Evolutionary conservation across 2,797 vertebrate genomes (phyloP).

Genomic region (Diceros bicornis): DNA sequence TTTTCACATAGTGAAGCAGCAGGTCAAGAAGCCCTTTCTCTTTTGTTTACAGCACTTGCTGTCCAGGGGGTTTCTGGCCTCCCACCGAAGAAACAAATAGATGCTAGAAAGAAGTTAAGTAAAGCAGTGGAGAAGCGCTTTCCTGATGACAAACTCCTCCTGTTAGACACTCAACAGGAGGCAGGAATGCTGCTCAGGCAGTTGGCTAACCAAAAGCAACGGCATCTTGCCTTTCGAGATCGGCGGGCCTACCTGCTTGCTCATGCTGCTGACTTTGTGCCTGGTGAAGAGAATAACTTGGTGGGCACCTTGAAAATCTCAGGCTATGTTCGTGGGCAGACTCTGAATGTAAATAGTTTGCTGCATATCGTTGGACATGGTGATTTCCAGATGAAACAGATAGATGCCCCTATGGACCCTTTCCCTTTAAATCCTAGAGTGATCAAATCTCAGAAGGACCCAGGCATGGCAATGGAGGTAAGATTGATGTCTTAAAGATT

Average conservation of each 20-base stretch:
- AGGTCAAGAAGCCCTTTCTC: background rate
- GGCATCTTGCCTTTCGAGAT: constrained; percentile 95
- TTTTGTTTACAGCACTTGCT: constrained; percentile 90
- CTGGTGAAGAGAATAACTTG: constrained; percentile 86
- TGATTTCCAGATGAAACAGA: constrained; percentile 97
- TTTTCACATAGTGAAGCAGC: background rate
- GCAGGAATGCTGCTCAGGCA: constrained; percentile 93
- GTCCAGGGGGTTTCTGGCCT: constrained; percentile 93
- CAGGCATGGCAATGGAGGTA: constrained; percentile 92
- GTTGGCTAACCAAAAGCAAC: constrained; percentile 94
- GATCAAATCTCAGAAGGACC: constrained; percentile 87
- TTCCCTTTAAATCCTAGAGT: constrained; percentile 90
- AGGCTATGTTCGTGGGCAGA: constrained; percentile 94
- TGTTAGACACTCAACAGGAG: constrained; percentile 94
- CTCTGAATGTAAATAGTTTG: constrained; percentile 93
- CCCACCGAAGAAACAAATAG: constrained; percentile 94
- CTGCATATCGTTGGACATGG: constrained; percentile 96
- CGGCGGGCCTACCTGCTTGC: constrained; percentile 94
- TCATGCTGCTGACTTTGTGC: constrained; percentile 91
- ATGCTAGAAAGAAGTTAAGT: constrained; percentile 92
- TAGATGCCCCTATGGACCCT: constrained; percentile 94
- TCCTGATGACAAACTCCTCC: constrained; percentile 93
- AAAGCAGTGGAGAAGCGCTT: constrained; percentile 94
- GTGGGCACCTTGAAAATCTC: constrained; percentile 96
- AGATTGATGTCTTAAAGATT: constrained; percentile 59